A percentile compares a stretch with the other conserved stretches of the same genome.
Conservation (phyloP, 2,888 invertebrate genomes). For the Omphaloscelis lunosa region DNA sequence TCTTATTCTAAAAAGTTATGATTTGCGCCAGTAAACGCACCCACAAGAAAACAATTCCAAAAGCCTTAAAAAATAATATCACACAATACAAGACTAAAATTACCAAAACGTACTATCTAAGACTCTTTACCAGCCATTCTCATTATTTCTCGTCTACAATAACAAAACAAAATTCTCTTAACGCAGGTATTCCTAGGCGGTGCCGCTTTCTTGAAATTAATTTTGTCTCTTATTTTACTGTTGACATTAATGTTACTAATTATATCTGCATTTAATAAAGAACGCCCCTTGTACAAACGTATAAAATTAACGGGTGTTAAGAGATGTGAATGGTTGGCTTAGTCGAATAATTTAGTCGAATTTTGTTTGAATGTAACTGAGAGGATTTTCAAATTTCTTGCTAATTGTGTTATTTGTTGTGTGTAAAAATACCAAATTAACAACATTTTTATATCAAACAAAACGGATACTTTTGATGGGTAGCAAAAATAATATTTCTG, state of each 20-base stretch:
- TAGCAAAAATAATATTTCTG: background rate
- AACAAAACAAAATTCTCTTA: slow-evolving; percentile 61
- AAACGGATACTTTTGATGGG: too few relatives aligned
- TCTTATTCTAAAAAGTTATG: background rate
- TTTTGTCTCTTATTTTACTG: slow-evolving; percentile 65
- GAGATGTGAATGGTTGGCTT: slow-evolving; percentile 46
- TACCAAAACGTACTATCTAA: slow-evolving; percentile 8
- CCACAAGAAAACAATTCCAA: background rate
- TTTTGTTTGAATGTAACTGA: background rate
- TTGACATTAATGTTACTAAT: slow-evolving; percentile 74
- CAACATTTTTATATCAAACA: background rate
- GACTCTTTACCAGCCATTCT: slow-evolving; percentile 8
- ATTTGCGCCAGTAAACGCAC: background rate
- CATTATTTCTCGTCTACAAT: slow-evolving; percentile 31
- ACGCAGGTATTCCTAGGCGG: slow-evolving; percentile 49
- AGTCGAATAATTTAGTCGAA: slow-evolving; percentile 39
- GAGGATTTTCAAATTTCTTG: background rate
- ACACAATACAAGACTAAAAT: background rate
- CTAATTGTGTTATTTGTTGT: background rate
- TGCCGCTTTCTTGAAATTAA: slow-evolving; percentile 60
- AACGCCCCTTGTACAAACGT: slow-evolving; percentile 77
- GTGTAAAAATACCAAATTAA: background rate
- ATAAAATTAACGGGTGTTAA: slow-evolving; percentile 79
- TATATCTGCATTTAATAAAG: slow-evolving; percentile 81
- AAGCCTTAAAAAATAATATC: background rate